A percentile compares a stretch with the other conserved stretches of the same genome.
Evolutionary conservation across 2,797 vertebrate genomes (phyloP).

Genomic region (Enteromius mattozi): DNA sequence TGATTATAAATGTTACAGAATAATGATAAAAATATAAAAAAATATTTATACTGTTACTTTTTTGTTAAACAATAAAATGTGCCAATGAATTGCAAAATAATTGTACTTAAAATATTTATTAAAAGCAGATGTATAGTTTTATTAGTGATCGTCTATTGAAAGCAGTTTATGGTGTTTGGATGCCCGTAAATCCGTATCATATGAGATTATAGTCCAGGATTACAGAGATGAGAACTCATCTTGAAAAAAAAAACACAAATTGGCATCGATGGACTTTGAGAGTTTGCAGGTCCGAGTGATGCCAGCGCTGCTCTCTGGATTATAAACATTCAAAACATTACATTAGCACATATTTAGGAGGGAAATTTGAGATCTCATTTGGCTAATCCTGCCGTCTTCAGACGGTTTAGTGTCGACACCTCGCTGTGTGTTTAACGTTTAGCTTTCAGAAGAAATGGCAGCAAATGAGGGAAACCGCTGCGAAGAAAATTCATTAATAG

Average conservation of each 20-base stretch:
- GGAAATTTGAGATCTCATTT: constrained; percentile 38
- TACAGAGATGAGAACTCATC: background rate
- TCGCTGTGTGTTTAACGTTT: constrained; percentile 23
- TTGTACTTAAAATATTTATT: background rate
- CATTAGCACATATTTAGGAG: constrained; percentile 23
- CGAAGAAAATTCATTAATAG: background rate
- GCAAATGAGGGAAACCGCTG: constrained; percentile 33
- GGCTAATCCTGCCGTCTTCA: constrained; percentile 25
- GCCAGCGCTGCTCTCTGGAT: background rate
- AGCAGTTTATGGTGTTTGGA: background rate
- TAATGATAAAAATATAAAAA: background rate
- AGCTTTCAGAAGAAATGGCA: constrained; percentile 28
- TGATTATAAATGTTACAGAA: background rate
- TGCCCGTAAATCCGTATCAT: background rate
- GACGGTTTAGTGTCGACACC: constrained; percentile 10
- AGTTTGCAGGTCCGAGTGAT: background rate
- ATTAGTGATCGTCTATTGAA: background rate
- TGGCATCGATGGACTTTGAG: background rate
- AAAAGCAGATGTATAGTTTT: background rate
- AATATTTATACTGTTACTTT: background rate
- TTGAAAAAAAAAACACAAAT: background rate
- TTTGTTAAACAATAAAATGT: background rate
- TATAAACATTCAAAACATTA: background rate
- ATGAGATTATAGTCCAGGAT: constrained; percentile 16
- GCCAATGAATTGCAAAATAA: too few species aligned